Conservation (phyloP, 2,797 vertebrate species). For the Orestias chungarensis region DNA sequence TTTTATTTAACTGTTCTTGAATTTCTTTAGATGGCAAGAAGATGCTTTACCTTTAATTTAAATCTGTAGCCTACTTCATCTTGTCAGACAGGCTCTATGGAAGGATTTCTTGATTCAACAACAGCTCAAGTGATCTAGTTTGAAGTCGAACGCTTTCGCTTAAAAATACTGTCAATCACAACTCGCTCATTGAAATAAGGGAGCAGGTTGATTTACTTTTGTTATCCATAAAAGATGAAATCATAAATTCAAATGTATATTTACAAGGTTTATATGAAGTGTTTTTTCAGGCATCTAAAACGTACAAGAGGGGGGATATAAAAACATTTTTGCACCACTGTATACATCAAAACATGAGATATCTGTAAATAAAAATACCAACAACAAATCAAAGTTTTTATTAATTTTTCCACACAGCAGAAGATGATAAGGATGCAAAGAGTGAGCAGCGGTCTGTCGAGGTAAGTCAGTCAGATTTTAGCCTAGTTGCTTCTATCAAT, state of each 20-base stretch:
- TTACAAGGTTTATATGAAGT: not conserved
- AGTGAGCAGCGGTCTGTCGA: slow-evolving; percentile 38
- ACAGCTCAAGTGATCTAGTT: not conserved
- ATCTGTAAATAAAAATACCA: not conserved
- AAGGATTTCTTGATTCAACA: not conserved
- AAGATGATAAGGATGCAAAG: slow-evolving; percentile 44
- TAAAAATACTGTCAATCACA: not conserved
- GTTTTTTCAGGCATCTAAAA: too few relatives aligned
- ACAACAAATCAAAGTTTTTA: too few relatives aligned
- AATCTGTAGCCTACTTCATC: not conserved
- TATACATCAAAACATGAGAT: not conserved
- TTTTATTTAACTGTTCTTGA: too few relatives aligned
- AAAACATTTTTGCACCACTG: not conserved
- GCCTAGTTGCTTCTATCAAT: not conserved
- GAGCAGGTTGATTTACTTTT: not conserved
- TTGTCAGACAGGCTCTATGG: not conserved
- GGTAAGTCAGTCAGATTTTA: slow-evolving; percentile 32
- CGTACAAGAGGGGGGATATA: too few relatives aligned
- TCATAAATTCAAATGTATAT: not conserved
- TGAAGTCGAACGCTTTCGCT: not conserved
- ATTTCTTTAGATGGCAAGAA: not conserved
- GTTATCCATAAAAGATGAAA: not conserved
- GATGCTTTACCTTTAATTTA: too few relatives aligned
- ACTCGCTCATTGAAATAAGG: not conserved
- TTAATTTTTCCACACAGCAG: slow-evolving; percentile 48